phyloP scores from a whole-genome alignment of 2,113 vertebrate species.

The Scolopax mira region DNA sequence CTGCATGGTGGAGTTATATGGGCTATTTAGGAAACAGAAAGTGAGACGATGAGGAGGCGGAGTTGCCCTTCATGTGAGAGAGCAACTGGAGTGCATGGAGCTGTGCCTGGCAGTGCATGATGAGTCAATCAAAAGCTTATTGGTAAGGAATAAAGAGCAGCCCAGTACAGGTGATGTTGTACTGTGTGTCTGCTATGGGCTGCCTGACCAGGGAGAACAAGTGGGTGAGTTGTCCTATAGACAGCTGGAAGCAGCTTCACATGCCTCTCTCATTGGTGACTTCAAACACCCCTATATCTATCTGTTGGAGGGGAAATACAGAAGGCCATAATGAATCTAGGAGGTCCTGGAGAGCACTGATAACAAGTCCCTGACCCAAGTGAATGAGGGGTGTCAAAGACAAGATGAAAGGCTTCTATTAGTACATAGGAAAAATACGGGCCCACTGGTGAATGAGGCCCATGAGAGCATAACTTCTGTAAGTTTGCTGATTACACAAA shows the following conservation, averaged over 20 bases:
- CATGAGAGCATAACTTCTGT: not conserved
- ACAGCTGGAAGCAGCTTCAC: not conserved
- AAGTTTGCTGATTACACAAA: not conserved
- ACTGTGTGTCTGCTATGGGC: not conserved
- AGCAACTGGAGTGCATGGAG: not conserved
- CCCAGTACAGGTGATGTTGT: not conserved
- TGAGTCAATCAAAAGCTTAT: not conserved
- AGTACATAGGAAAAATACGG: not conserved
- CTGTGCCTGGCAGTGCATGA: not conserved
- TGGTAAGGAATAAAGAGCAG: not conserved
- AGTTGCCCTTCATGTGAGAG: not conserved
- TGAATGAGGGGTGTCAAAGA: not conserved
- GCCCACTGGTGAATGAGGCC: not conserved
- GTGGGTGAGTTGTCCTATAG: not conserved
- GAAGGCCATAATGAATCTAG: not conserved
- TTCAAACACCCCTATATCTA: not conserved
- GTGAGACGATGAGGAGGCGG: rapidly evolving
- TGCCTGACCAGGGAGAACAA: not conserved
- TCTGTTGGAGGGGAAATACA: not conserved
- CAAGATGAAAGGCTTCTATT: not conserved
- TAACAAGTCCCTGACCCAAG: not conserved
- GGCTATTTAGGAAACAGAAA: not conserved
- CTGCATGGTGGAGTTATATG: not conserved
- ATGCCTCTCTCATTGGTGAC: not conserved
- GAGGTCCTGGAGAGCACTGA: not conserved